Evolutionary conservation across 2,113 vertebrate genomes (phyloP), one percentile per base, ranked within the genome.

Genomic region (Percopsis transmontana): DNA sequence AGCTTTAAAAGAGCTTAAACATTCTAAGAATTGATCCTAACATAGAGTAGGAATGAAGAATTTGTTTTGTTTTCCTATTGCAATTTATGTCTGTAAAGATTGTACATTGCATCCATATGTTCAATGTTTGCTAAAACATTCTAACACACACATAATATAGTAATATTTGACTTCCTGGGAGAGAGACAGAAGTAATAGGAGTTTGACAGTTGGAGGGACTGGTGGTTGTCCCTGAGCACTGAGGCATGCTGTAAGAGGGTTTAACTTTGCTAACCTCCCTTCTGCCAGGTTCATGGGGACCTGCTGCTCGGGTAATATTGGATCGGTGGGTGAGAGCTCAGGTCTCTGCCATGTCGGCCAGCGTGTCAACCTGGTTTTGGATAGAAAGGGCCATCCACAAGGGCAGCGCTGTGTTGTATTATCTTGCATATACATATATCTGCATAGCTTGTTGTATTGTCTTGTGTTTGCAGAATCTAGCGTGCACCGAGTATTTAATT

Each of bases 211-310:
- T 90, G 88, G 87, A 92, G 88, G 86, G 89, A 77, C 90, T 84
- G 83, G 90, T 91, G 88, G 92, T 96, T 93, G 95, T 92, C 93
- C 94, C 91, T 83, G 92, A 80, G 85, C 92, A 91, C 84, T 94
- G 95, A 96, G 93, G 94, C 95, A 91, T 96, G 90, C 85, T 48
- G 88, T 97, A 96, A 99, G 93, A 96, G 95, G 96, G 93, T 98
- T 98, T 98, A 98, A 97, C 95, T 97, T 95, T 93, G 93, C 94
- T 97, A 96, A 97, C 95, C 96, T 96, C 88, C 68, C 93, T 95
- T 94, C 94, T 98, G 96, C 96, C 96, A 97, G 95, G 92, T 93
- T 93, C 93, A 87, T 74, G 81, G 83, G 62, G 85, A 76, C 96
- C 96, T 92, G 95, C 96, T 95, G 97, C 90, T 95, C 87, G 90